These are phyloP conservation scores for Dysmachus trigonus DNA, from an alignment of 2,888 invertebrate species.

Conservation along the genomic window DNA sequence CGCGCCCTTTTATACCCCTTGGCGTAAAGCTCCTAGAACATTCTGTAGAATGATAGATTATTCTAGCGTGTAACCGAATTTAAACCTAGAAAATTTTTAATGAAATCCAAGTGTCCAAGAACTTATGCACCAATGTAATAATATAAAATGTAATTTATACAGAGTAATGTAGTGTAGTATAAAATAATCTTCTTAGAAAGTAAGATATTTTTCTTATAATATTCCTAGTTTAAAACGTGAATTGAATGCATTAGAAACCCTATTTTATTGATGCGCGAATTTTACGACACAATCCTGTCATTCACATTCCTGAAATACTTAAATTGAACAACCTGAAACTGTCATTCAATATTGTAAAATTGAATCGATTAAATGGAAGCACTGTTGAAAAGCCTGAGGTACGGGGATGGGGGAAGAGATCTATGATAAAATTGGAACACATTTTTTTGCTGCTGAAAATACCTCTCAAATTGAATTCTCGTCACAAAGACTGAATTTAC, in stretches of 20 bases:
- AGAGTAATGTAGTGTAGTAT: too few relatives aligned
- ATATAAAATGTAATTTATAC: too few relatives aligned
- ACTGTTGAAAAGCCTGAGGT: not conserved
- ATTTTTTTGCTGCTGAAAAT: not conserved
- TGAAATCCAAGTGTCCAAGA: too few relatives aligned
- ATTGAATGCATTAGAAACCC: not conserved
- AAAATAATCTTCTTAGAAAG: too few relatives aligned
- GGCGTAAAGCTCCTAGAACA: too few relatives aligned
- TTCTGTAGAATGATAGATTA: too few relatives aligned
- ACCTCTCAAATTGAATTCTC: not conserved
- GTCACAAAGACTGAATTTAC: not conserved
- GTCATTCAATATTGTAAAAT: not conserved
- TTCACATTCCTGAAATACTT: not conserved
- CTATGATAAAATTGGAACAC: not conserved
- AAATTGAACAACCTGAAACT: not conserved
- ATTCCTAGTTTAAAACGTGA: not conserved
- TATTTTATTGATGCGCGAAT: too few relatives aligned
- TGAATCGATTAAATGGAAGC: not conserved
- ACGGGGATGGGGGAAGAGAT: not conserved
- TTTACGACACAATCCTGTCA: not conserved
- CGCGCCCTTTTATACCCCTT: too few relatives aligned
- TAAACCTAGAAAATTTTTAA: too few relatives aligned
- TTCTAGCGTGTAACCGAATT: too few relatives aligned
- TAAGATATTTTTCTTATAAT: not conserved
- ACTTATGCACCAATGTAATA: too few relatives aligned